Conservation (phyloP, 2,888 invertebrate species). For the Dorcus hopei region DNA sequence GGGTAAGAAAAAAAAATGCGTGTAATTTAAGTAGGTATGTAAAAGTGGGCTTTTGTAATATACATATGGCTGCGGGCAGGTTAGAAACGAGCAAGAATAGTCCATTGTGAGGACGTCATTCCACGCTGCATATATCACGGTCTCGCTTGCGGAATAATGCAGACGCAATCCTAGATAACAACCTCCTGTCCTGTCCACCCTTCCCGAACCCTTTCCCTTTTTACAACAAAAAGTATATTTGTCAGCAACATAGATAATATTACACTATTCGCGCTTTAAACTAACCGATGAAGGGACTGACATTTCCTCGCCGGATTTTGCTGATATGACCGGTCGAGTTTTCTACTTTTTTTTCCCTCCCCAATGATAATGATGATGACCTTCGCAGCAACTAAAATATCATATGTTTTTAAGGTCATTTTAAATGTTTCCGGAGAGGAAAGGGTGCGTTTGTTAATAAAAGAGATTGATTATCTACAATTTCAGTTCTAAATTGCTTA, state of each 20-base stretch:
- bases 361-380: too few species aligned
- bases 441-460: too few species aligned
- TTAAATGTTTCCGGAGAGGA: too few species aligned
- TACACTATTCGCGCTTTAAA: constrained; percentile 8
- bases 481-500: too few species aligned
- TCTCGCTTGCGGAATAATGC: constrained; percentile 31
- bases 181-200: constrained; percentile 27
- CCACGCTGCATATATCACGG: constrained; percentile 34
- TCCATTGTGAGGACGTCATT: constrained; percentile 31
- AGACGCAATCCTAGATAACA: constrained; percentile 35
- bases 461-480: too few species aligned
- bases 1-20: constrained; percentile 21
- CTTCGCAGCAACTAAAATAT: too few species aligned
- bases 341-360: too few species aligned
- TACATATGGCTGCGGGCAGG: constrained; percentile 26
- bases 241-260: constrained; percentile 31
- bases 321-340: too few species aligned
- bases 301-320: too few species aligned
- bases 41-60: constrained; percentile 23
- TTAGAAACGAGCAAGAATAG: constrained; percentile 20
- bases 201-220: constrained; percentile 21
- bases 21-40: constrained; percentile 24
- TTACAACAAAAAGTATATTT: constrained; percentile 33
- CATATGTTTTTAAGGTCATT: too few species aligned
- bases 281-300: neutral